phyloP scores from a whole-genome alignment of 37 sponge, comb jelly and placozoan genomes.

The Spongilla lacustris region DNA sequence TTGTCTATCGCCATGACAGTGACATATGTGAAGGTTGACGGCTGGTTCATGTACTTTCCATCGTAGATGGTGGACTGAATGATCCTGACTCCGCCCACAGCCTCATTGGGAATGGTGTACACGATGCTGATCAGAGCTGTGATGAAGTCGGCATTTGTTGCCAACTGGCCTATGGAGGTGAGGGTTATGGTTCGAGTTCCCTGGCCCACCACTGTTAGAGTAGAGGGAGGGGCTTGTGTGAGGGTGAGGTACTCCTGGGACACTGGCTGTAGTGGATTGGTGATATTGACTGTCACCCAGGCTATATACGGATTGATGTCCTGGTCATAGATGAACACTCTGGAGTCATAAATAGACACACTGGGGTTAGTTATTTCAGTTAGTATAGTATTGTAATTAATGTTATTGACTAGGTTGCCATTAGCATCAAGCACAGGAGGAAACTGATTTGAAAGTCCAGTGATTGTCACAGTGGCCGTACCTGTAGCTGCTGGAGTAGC shows the following conservation, averaged over 20 bases:
- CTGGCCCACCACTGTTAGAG: slow-evolving; percentile 14
- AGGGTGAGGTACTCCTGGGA: slow-evolving; percentile 44
- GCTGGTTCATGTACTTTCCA: slow-evolving; percentile 29
- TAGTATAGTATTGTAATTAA: slow-evolving; percentile 43
- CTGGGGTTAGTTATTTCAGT: slow-evolving; percentile 30
- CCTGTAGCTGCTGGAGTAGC: neutral
- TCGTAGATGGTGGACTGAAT: slow-evolving; percentile 56
- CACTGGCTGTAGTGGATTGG: slow-evolving; percentile 31
- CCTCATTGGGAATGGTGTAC: slow-evolving; percentile 52
- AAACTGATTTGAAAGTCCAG: slow-evolving; percentile 59
- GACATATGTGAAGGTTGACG: slow-evolving; percentile 25
- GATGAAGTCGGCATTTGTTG: slow-evolving; percentile 3
- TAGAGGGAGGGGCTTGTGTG: slow-evolving; percentile 4
- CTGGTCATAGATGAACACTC: slow-evolving; percentile 51
- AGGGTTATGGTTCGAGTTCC: neutral
- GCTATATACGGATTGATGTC: slow-evolving; percentile 45
- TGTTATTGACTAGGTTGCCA: slow-evolving; percentile 41
- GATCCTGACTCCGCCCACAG: slow-evolving; percentile 16
- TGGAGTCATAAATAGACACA: slow-evolving; percentile 33
- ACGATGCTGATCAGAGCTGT: slow-evolving; percentile 42
- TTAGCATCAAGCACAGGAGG: slow-evolving; percentile 70
- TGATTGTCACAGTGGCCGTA: slow-evolving; percentile 21
- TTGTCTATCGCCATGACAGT: slow-evolving; percentile 50
- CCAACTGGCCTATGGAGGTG: slow-evolving; percentile 4
- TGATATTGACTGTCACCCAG: slow-evolving; percentile 42